These are phyloP conservation scores for Todiramphus saurophagus DNA, from an alignment of 2,113 vertebrate genomes.

Conservation along the genomic window DNA sequence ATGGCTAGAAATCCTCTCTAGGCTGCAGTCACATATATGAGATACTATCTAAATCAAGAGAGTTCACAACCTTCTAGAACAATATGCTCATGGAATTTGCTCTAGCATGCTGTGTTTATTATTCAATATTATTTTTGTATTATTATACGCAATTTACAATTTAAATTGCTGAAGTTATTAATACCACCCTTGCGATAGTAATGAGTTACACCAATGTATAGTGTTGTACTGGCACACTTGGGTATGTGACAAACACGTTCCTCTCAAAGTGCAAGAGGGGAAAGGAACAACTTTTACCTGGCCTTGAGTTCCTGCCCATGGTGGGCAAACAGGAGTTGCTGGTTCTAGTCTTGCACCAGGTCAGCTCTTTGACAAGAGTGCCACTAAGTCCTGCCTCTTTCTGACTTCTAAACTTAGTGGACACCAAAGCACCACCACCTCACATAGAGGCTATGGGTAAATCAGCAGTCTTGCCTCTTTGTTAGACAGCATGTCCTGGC, in stretches of 20 bases:
- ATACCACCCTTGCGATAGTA: neutral
- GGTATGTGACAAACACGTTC: neutral
- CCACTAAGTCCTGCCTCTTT: neutral
- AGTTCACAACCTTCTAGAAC: neutral
- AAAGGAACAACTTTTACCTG: neutral
- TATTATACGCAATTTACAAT: neutral
- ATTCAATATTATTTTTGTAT: neutral
- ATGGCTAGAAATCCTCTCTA: neutral
- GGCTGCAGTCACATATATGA: neutral
- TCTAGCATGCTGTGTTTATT: neutral
- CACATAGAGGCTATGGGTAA: neutral
- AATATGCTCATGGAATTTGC: neutral
- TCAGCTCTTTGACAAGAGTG: neutral
- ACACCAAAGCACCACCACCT: neutral
- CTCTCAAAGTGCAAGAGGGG: neutral
- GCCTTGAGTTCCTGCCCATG: neutral
- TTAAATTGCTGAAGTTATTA: neutral
- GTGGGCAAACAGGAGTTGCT: neutral
- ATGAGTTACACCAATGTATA: neutral
- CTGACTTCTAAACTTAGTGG: neutral
- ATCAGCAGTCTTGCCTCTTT: neutral
- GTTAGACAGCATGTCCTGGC: neutral
- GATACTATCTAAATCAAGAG: neutral
- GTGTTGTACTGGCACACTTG: neutral
- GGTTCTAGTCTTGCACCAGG: neutral